phyloP scores from a whole-genome alignment of 2,113 vertebrate genomes.

The Sula dactylatra region DNA sequence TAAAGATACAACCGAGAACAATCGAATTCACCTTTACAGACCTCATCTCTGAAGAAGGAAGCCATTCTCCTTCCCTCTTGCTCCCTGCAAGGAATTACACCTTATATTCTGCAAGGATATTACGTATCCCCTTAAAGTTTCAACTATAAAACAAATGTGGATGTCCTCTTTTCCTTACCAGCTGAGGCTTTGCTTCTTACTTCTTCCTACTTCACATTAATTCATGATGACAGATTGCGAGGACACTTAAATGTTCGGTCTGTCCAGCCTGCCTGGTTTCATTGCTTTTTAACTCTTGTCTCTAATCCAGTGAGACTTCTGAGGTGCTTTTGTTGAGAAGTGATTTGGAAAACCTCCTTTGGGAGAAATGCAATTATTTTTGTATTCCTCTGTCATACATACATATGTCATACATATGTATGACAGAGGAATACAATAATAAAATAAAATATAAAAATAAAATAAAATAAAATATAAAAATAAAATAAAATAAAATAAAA shows the following conservation, averaged over 20 bases:
- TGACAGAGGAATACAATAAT: not conserved
- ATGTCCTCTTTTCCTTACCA: not conserved
- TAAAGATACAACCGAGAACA: not conserved
- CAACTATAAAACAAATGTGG: not conserved
- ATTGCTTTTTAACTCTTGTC: not conserved
- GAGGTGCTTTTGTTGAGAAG: not conserved
- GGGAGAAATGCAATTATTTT: not conserved
- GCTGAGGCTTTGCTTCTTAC: not conserved
- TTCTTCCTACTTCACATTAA: not conserved
- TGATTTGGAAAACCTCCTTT: not conserved
- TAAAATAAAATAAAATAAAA: not conserved
- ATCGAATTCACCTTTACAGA: not conserved
- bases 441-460: no score
- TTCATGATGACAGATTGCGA: fast-evolving
- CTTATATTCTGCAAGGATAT: not conserved
- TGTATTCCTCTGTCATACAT: not conserved
- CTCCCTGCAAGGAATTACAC: not conserved
- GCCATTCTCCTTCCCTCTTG: not conserved
- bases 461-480: not conserved
- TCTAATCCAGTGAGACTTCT: not conserved
- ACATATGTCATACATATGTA: not conserved
- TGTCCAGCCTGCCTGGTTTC: not conserved
- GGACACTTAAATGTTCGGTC: not conserved
- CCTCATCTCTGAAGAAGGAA: not conserved
- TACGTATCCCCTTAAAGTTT: not conserved